A percentile compares a stretch with the other conserved stretches of the same genome.
Conservation (phyloP, 2,113 vertebrate species). For the Crotalus viridis region DNA sequence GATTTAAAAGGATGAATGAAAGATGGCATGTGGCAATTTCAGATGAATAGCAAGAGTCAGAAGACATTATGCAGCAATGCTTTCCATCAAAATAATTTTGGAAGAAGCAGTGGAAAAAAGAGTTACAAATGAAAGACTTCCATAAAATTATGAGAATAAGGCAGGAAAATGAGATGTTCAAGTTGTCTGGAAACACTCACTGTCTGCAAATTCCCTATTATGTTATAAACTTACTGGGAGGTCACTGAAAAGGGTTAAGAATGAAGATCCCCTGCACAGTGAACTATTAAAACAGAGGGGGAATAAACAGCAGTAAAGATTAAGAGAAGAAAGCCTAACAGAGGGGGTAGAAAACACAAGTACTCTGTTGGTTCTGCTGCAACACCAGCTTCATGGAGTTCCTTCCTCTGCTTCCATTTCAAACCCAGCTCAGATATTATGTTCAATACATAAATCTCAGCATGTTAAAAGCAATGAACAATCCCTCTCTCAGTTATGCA, state of each 20-base stretch:
- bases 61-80: not conserved
- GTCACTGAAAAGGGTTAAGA: not conserved
- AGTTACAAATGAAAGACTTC: not conserved
- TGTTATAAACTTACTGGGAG: not conserved
- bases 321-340: not conserved
- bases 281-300: not conserved
- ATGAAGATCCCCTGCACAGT: not conserved
- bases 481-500: not conserved
- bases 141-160: not conserved
- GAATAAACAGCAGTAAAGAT: not conserved
- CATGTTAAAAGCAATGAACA: not conserved
- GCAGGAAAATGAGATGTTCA: not conserved
- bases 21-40: not conserved
- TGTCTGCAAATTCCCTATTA: not conserved
- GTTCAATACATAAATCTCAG: not conserved
- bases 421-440: not conserved
- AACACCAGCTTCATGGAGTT: not conserved
- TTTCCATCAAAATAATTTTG: not conserved
- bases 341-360: not conserved
- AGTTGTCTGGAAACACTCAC: not conserved
- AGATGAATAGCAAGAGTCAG: not conserved
- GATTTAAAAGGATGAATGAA: not conserved
- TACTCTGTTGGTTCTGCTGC: not conserved
- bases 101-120: not conserved
- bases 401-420: not conserved